Evolutionary conservation across 2,888 invertebrate genomes (phyloP), one percentile per base, ranked within the genome.

Genomic region (Ophioninae sp.): DNA sequence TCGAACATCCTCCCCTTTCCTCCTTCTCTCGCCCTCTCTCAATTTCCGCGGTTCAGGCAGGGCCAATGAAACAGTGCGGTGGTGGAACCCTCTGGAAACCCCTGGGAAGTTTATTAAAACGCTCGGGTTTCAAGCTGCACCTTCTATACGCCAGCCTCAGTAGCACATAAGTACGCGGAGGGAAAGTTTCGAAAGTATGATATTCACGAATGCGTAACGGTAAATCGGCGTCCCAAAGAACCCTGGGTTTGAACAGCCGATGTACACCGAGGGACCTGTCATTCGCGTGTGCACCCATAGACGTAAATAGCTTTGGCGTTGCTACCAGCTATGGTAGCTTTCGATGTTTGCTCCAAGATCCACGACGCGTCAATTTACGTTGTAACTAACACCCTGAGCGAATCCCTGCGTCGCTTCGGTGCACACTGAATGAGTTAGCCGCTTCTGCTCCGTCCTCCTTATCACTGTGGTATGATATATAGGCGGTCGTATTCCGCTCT

Each of bases 81-180:
- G 37, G 65, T 59, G 65, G 37, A 69, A 80, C 76, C 68, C 73
- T 80, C 65, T 62, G 78, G 83, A 86, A 87, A 88, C 86, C 84
- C 86, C 82, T 50, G 73, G 72, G 59, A 83, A 88, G 87, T 90
- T 90, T 88, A 88, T 90, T 87, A 88, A 88, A 88, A 78, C 85
- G 82, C 79, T 77, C 69, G 65, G 56, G 65, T 67, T 59, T 59
- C 70, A 37, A 79, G 82, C 80, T 79, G 67, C n/a, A 68, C 75
- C 64, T 70, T 81, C 67, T n/a, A 41, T 10, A 59, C 37, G 30
- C 39, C 41, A 6, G 39, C 62, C 10, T 10, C 8, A 62, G 37
- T 41, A 67, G 59, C n/a, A 67, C 41, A 69, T 74, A 56, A 37
- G 23, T 44, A 68, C 74, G 68, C 10, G 30, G 37, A 10, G 37